Evolutionary conservation across 2,888 invertebrate genomes (phyloP).

Genomic region (Pocota personata): DNA sequence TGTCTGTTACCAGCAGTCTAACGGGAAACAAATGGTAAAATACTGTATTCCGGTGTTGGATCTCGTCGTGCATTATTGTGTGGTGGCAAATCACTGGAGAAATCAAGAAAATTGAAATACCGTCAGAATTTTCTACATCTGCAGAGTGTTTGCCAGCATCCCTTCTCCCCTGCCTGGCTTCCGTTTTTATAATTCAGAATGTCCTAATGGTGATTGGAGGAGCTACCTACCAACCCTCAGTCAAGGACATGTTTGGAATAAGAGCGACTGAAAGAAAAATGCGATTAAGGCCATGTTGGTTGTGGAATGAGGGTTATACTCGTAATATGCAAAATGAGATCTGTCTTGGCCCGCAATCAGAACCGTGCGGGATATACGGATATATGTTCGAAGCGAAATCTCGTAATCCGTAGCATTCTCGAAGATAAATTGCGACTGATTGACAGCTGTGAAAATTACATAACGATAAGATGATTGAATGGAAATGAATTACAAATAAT

Average conservation of each 20-base stretch:
- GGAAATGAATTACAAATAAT: conserved; percentile 18
- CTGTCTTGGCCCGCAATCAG: background rate
- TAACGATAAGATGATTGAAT: conserved; percentile 32
- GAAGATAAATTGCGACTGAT: conserved; percentile 41
- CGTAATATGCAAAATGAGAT: conserved; percentile 33
- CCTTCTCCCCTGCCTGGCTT: background rate
- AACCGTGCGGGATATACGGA: background rate
- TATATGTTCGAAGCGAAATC: background rate
- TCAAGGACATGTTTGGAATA: conserved; percentile 52
- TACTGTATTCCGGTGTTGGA: conserved; percentile 29
- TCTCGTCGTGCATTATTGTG: conserved; percentile 27
- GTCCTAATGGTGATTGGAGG: conserved; percentile 48
- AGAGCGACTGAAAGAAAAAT: conserved; percentile 29
- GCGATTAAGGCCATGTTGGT: conserved; percentile 19
- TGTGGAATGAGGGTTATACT: background rate
- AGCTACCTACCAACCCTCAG: conserved; percentile 33
- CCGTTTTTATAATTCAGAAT: conserved; percentile 45
- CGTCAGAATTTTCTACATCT: conserved; percentile 49
- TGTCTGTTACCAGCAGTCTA: conserved; percentile 1
- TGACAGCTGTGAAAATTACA: conserved; percentile 31
- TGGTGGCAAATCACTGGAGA: conserved; percentile 64
- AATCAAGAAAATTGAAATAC: conserved; percentile 65
- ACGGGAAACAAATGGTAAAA: conserved; percentile 30
- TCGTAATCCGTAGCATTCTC: conserved; percentile 3
- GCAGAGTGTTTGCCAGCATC: background rate